phyloP scores from a whole-genome alignment of 2,113 vertebrate genomes.

The Thalassoma bifasciatum region DNA sequence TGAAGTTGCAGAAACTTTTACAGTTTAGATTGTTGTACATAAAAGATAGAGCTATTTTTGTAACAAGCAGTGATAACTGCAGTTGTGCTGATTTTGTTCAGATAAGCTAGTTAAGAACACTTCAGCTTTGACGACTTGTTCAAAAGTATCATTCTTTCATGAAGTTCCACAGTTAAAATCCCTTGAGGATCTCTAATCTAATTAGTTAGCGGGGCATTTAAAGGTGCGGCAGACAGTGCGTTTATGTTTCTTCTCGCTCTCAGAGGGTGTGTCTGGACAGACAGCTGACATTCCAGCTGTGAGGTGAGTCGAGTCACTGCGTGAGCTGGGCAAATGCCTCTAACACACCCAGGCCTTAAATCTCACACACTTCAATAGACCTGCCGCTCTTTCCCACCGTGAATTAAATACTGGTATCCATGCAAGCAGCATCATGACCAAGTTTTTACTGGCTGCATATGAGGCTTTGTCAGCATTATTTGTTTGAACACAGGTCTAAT shows the following conservation, averaged over 20 bases:
- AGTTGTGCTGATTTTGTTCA: neutral
- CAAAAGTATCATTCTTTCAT: slow-evolving; percentile 44
- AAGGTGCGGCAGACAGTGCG: slow-evolving; percentile 59
- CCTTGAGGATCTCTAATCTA: slow-evolving; percentile 23
- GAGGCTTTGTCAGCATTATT: slow-evolving; percentile 21
- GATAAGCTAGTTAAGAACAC: slow-evolving; percentile 10
- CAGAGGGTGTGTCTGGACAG: slow-evolving; percentile 76
- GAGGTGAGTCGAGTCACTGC: slow-evolving; percentile 80
- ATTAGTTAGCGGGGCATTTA: slow-evolving; percentile 56
- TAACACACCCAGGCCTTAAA: slow-evolving; percentile 77
- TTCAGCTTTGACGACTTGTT: neutral
- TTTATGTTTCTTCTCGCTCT: slow-evolving; percentile 66
- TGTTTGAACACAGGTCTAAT: slow-evolving; percentile 24
- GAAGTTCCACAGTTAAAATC: slow-evolving; percentile 21
- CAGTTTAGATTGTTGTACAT: too few relatives aligned
- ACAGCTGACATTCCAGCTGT: slow-evolving; percentile 84
- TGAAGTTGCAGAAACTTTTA: too few relatives aligned
- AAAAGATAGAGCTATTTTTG: too few relatives aligned
- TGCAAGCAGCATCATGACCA: slow-evolving; percentile 49
- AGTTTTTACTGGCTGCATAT: slow-evolving; percentile 34
- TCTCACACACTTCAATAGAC: slow-evolving; percentile 66
- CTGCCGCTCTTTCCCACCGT: slow-evolving; percentile 57
- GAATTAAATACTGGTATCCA: slow-evolving; percentile 41
- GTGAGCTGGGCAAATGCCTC: slow-evolving; percentile 71
- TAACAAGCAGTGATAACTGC: too few relatives aligned